phyloP scores from a whole-genome alignment of 2,797 vertebrate genomes.

The Limnodromus scolopaceus region DNA sequence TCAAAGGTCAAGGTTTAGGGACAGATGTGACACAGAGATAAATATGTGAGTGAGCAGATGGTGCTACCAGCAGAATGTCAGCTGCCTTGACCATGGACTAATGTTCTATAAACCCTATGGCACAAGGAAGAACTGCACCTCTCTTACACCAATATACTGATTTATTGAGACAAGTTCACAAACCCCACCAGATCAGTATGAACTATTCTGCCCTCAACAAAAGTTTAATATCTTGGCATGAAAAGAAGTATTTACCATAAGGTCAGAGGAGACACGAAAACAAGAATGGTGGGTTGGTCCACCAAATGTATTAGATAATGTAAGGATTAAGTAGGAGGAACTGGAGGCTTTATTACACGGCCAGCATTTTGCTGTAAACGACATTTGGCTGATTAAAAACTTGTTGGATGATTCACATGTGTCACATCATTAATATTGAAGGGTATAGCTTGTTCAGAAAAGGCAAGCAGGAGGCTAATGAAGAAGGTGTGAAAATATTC shows the following conservation, averaged over 20 bases:
- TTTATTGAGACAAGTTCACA: constrained; percentile 31
- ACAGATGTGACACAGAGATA: constrained; percentile 35
- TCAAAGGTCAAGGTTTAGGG: constrained; percentile 46
- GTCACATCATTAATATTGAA: background rate
- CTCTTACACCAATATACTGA: background rate
- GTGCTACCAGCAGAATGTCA: constrained; percentile 21
- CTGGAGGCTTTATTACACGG: background rate
- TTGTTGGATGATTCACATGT: background rate
- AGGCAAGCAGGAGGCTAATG: background rate
- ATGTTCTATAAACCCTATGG: background rate
- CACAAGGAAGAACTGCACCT: background rate
- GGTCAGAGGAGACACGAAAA: background rate
- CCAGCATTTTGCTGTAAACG: background rate
- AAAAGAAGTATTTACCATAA: background rate
- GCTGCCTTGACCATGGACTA: constrained; percentile 44
- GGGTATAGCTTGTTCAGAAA: background rate
- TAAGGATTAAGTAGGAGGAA: background rate
- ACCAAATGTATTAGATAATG: background rate
- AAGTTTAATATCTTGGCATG: background rate
- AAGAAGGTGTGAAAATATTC: background rate
- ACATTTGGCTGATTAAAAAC: background rate
- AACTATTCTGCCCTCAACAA: background rate
- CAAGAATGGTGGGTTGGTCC: background rate
- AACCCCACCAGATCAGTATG: background rate
- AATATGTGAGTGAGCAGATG: constrained; percentile 46